These are phyloP conservation scores for Trematomus loennbergii DNA, from an alignment of 2,113 vertebrate genomes.

Conservation along the genomic window DNA sequence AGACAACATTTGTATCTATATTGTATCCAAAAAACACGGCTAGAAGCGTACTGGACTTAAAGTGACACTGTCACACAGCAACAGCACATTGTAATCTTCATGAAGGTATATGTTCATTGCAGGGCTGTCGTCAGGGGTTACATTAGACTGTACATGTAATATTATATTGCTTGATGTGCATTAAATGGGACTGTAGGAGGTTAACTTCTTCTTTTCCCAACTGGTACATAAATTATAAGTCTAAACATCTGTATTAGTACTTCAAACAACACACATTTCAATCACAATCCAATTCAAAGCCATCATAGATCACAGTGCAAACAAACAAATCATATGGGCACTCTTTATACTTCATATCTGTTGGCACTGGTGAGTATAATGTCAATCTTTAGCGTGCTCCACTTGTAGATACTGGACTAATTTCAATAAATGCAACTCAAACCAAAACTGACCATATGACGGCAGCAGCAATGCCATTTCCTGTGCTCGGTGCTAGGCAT, in stretches of 20 bases:
- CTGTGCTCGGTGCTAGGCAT: conserved; percentile 15
- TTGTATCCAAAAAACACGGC: not conserved
- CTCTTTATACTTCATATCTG: conserved; percentile 25
- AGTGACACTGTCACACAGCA: conserved; percentile 3
- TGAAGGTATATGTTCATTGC: not conserved
- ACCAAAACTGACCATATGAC: conserved; percentile 17
- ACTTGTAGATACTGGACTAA: not conserved
- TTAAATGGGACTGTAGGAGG: not conserved
- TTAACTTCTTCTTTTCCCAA: not conserved
- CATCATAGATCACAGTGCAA: conserved; percentile 27
- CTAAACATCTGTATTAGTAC: not conserved
- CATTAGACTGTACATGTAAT: not conserved
- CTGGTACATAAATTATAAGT: not conserved
- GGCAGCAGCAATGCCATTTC: conserved; percentile 7
- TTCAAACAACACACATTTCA: not conserved
- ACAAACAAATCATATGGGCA: conserved; percentile 27
- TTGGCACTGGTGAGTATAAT: conserved; percentile 34
- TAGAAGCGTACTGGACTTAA: not conserved
- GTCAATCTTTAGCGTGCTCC: not conserved
- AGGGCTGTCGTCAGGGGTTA: not conserved
- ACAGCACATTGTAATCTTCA: conserved; percentile 15
- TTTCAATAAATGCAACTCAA: conserved; percentile 10
- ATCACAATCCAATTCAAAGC: conserved; percentile 1
- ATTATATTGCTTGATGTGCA: not conserved
- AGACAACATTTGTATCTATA: conserved; percentile 42